Evolutionary conservation across 2,888 invertebrate genomes (phyloP), one percentile per base, ranked within the genome.

Genomic region (Apotomis capreana): DNA sequence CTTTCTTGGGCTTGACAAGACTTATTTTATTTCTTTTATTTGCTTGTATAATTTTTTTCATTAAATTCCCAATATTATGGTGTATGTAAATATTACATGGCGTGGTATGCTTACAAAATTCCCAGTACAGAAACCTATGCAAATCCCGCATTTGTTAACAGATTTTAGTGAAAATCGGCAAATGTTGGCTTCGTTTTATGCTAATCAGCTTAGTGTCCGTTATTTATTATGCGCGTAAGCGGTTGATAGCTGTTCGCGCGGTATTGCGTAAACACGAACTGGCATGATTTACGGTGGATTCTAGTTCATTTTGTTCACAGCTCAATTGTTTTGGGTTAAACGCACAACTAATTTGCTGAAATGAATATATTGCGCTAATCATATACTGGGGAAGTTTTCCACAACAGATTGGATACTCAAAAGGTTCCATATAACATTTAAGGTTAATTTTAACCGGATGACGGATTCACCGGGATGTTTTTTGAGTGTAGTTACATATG

Each of bases 141-240:
- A 91, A 89, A 92, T 88, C 92, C 80, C 84, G 89, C 90, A 92
- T 92, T 91, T 89, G 92, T 92, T 92, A 91, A 89, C 92, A 92
- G 91, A 91, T 92, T 92, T 90, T 84, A 85, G 88, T 85, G 89
- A 87, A 89, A 89, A 91, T 88, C 88, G 79, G 87, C 80, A 82
- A 87, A 88, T 87, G 89, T 89, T 85, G 87, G 86, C 83, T 86
- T 86, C 86, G 89, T 87, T 89, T 89, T 90, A 92, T 91, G 91
- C 81, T 91, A 91, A 92, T 90, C 88, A 91, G 90, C 89, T 91
- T 90, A 90, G 86, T 87, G 86, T 86, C 87, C 84, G 87, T 89
- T 89, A 91, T 92, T 91, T 91, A 92, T 85, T 86, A 86, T 83
- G 86, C 83, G 83, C 83, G 82, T 87, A 86, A 86, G 80, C 80